Evolutionary conservation across 2,888 invertebrate genomes (phyloP), one percentile per base, ranked within the genome.

Genomic region (Watsonalla cultraria): DNA sequence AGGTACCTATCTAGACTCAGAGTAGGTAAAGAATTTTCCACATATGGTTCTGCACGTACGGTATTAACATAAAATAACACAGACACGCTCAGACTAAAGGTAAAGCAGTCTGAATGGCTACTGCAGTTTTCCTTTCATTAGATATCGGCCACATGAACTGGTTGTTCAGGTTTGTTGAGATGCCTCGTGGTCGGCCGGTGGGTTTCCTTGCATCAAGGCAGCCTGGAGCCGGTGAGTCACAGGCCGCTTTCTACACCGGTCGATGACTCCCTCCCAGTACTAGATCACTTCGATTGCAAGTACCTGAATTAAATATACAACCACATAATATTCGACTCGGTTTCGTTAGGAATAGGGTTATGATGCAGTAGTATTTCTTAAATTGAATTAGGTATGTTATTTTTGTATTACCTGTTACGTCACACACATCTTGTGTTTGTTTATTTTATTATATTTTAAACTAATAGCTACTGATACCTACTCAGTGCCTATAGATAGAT

Each of bases 231-330:
- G 61, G 55, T 55, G 59, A 54, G 61, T 49, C 49, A 49, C 49
- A 72, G 64, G 60, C 66, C 72, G 75, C 77, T 78, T 76, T 78
- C 78, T 74, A 73, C 65, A 68, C 64, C 71, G 75, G 77, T 76
- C 76, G 76, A 75, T 79, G 84, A 81, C 74, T 75, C 76, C 69
- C 64, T 72, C 75, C 65, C 67, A 68, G 63, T 64, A 62, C 64
- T 60, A 62, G 60, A 63, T 61, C 59, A 58, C 8, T 9, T 42
- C 11, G 11, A 42, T 42, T 37, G 37, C 7, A 48, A 34, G 33
- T 33, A 34, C 37, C 8, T 37, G 37, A 9, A 39, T 5, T 49
- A 15, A 39, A 49, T 49, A 35, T 35, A 46, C 15, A 46, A 13
- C 8, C 37, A 37, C 49, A 11, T 5, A 42, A 11, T 42, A 11